Percentiles rank a stretch among this genome's conserved stretches.
These are phyloP conservation scores for Andrena bicolor DNA, from an alignment of 2,888 invertebrate genomes.

Conservation along the genomic window DNA sequence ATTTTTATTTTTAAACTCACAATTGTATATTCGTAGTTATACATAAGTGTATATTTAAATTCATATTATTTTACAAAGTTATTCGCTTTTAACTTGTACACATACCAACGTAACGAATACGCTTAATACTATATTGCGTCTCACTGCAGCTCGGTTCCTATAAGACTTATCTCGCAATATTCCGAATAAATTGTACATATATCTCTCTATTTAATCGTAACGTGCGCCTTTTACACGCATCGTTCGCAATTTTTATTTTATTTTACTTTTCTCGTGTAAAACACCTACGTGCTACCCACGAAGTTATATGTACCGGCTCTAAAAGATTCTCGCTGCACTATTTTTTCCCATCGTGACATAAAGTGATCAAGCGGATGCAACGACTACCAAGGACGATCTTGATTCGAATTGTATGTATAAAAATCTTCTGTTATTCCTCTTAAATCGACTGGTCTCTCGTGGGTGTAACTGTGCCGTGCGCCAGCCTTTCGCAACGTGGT, in stretches of 20 bases:
- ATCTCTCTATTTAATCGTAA: slow-evolving; percentile 50
- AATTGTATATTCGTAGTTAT: slow-evolving; percentile 45
- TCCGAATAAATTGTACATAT: slow-evolving; percentile 54
- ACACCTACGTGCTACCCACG: neutral
- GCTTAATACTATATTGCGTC: slow-evolving; percentile 64
- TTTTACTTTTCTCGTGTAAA: slow-evolving; percentile 24
- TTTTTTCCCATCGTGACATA: slow-evolving; percentile 35
- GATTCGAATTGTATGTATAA: slow-evolving; percentile 58
- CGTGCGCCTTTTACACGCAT: slow-evolving; percentile 74
- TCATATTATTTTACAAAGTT: slow-evolving; percentile 31
- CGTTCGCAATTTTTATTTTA: slow-evolving; percentile 34
- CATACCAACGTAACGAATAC: slow-evolving; percentile 68
- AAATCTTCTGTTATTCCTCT: slow-evolving; percentile 27
- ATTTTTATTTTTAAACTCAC: slow-evolving; percentile 37
- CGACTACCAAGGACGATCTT: slow-evolving; percentile 27
- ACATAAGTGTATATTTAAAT: slow-evolving; percentile 39
- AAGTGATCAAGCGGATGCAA: slow-evolving; percentile 61
- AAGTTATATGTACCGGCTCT: slow-evolving; percentile 9
- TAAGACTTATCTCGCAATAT: slow-evolving; percentile 36
- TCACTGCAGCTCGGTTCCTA: slow-evolving; percentile 54
- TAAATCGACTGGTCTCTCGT: neutral
- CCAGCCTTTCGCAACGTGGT: slow-evolving; percentile 72
- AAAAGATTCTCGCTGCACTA: slow-evolving; percentile 1
- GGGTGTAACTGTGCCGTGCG: slow-evolving; percentile 27
- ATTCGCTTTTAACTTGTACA: slow-evolving; percentile 26